A percentile compares a stretch with the other conserved stretches of the same genome.
phyloP scores from a whole-genome alignment of 2,797 vertebrate species.

The Sebastes diaconus region DNA sequence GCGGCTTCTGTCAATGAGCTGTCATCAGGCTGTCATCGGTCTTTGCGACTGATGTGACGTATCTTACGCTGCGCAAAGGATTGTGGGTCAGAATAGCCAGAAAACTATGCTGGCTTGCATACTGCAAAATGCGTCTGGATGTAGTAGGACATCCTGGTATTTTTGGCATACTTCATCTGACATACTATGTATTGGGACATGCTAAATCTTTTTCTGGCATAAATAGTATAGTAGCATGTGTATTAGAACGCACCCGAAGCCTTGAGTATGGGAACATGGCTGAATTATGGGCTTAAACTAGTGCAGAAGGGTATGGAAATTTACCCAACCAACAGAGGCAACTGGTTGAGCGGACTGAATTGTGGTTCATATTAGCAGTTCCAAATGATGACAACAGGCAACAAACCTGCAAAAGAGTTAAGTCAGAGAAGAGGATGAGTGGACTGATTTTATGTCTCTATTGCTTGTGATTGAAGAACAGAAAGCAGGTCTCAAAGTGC shows the following conservation, averaged over 20 bases:
- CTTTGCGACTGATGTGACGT: neutral
- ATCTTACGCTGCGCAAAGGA: neutral
- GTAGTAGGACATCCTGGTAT: neutral
- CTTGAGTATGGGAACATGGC: neutral
- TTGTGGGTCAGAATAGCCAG: neutral
- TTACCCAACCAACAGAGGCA: neutral
- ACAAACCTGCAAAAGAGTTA: neutral
- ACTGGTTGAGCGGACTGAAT: neutral
- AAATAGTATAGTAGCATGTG: no score
- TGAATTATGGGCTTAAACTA: neutral
- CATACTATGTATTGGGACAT: no score
- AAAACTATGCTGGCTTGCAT: neutral
- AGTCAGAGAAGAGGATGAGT: neutral
- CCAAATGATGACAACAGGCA: neutral
- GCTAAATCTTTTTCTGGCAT: no score
- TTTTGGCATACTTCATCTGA: no score
- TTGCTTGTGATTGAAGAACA: neutral
- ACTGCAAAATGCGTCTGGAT: neutral
- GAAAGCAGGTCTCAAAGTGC: neutral
- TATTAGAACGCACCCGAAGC: neutral
- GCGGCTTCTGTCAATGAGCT: neutral
- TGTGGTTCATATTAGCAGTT: neutral
- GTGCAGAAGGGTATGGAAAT: neutral
- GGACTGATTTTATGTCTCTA: neutral
- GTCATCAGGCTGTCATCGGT: neutral